Conservation (phyloP, 2,797 vertebrate species). For the Thripadectes ignobilis region DNA sequence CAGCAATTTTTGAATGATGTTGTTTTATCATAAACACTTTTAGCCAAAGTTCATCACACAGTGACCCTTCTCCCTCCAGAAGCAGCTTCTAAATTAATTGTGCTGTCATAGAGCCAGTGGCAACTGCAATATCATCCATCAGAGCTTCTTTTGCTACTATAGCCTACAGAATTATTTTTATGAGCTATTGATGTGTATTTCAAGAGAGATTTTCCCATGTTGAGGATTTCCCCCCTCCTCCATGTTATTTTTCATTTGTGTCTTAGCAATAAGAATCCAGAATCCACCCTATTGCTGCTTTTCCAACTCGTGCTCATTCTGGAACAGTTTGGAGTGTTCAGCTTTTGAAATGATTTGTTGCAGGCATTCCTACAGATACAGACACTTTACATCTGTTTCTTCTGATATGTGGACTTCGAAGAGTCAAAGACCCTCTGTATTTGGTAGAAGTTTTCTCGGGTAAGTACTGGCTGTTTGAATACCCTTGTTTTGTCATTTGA, state of each 20-base stretch:
- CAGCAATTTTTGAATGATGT: neutral
- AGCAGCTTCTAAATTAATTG: neutral
- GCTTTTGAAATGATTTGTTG: neutral
- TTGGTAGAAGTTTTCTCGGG: constrained; percentile 88
- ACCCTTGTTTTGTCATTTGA: neutral
- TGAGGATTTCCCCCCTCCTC: neutral
- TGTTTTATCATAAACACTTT: neutral
- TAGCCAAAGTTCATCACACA: neutral
- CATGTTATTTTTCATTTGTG: neutral
- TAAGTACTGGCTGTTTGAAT: constrained; percentile 15
- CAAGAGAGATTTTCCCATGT: neutral
- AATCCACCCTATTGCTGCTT: neutral
- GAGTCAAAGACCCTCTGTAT: constrained; percentile 93
- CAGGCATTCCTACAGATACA: constrained; percentile 76
- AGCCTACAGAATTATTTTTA: neutral
- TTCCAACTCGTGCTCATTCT: neutral
- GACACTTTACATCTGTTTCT: constrained; percentile 81
- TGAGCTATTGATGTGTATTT: neutral
- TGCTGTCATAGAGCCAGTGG: neutral
- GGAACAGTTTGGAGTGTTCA: neutral
- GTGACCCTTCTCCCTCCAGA: neutral
- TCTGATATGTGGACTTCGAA: constrained; percentile 90
- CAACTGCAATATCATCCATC: neutral
- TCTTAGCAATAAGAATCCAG: neutral
- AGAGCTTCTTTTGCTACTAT: neutral